These are phyloP conservation scores for Neoarius graeffei DNA, from an alignment of 2,113 vertebrate species.

Conservation along the genomic window DNA sequence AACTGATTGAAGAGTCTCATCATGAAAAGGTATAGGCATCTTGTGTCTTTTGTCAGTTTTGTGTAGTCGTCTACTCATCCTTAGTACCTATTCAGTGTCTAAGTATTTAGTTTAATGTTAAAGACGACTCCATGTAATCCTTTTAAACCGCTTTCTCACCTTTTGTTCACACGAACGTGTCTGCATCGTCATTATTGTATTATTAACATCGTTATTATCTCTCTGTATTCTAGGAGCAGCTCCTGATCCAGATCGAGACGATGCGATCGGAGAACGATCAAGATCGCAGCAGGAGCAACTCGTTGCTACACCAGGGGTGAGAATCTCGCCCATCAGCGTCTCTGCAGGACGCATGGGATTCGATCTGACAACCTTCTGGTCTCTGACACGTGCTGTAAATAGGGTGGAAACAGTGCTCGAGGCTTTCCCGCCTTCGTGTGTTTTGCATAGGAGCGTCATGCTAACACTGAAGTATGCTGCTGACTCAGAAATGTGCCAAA, in stretches of 20 bases:
- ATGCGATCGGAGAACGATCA: constrained; percentile 86
- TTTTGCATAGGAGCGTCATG: neutral
- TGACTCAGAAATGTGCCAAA: neutral
- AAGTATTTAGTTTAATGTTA: neutral
- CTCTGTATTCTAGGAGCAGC: constrained; percentile 79
- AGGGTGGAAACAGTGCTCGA: neutral
- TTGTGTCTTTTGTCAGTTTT: neutral
- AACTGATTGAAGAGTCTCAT: constrained; percentile 91
- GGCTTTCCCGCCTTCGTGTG: neutral
- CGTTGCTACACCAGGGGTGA: constrained; percentile 85
- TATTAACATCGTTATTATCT: neutral
- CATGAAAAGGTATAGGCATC: constrained; percentile 85
- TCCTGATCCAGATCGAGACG: constrained; percentile 85
- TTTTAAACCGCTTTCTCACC: neutral
- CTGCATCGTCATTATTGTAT: neutral
- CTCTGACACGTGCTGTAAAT: neutral
- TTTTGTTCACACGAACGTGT: neutral
- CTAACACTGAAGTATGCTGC: neutral
- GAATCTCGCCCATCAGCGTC: no score
- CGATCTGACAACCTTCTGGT: neutral
- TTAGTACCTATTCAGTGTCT: neutral
- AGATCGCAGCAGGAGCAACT: constrained; percentile 79
- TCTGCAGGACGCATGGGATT: neutral
- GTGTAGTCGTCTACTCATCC: neutral
- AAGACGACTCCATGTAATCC: neutral